phyloP scores from a whole-genome alignment of 2,888 invertebrate species.

The Epistrophe eligans region DNA sequence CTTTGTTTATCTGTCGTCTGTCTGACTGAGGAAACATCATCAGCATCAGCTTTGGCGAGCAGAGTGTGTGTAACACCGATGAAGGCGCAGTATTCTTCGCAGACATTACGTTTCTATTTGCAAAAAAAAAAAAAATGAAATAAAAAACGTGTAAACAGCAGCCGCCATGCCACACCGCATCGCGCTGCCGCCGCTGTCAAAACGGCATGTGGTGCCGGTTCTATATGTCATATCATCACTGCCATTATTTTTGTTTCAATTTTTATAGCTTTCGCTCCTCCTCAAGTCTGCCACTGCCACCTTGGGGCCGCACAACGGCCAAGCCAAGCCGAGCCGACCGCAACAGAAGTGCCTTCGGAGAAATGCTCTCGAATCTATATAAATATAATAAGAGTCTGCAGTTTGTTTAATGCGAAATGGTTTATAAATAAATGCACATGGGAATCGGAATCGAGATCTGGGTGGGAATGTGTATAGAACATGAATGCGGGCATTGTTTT shows the following conservation, averaged over 20 bases:
- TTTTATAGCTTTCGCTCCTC: slow-evolving; percentile 43
- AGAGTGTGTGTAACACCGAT: slow-evolving; percentile 6
- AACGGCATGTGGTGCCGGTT: slow-evolving; percentile 60
- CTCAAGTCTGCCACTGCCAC: neutral
- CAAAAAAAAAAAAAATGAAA: neutral
- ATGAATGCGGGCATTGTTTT: slow-evolving; percentile 70
- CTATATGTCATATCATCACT: slow-evolving; percentile 69
- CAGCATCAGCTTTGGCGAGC: neutral
- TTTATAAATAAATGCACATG: slow-evolving; percentile 55
- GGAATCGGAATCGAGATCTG: slow-evolving; percentile 36
- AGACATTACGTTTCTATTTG: slow-evolving; percentile 27
- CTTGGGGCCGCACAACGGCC: slow-evolving; percentile 7
- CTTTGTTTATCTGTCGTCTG: slow-evolving; percentile 69
- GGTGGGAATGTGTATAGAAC: slow-evolving; percentile 45
- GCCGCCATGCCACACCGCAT: slow-evolving; percentile 13
- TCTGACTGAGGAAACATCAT: slow-evolving; percentile 39
- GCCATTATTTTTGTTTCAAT: slow-evolving; percentile 70
- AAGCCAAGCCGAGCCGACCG: neutral
- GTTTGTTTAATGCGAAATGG: slow-evolving; percentile 69
- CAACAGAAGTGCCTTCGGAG: slow-evolving; percentile 27
- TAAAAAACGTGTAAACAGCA: slow-evolving; percentile 52
- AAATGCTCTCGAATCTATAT: slow-evolving; percentile 62
- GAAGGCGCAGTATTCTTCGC: slow-evolving; percentile 55
- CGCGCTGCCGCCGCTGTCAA: neutral
- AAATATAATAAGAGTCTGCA: slow-evolving; percentile 61